A percentile compares a stretch with the other conserved stretches of the same genome.
These are phyloP conservation scores for Pocota personata DNA, from an alignment of 2,888 invertebrate genomes.

Conservation along the genomic window DNA sequence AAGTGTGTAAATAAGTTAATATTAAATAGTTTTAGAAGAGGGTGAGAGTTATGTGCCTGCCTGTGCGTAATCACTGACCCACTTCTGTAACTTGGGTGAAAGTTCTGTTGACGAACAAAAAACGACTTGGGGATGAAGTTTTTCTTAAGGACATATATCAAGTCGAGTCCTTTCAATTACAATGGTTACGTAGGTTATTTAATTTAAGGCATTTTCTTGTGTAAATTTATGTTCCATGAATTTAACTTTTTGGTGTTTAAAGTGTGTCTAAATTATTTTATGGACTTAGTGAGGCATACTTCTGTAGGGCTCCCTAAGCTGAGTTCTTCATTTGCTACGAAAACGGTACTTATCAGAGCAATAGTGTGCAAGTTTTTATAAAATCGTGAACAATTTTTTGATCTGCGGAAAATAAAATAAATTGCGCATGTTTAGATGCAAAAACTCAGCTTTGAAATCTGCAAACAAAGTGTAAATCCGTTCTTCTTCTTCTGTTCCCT, in stretches of 20 bases:
- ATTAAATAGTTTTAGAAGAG: background rate
- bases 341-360: too few species aligned
- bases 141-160: background rate
- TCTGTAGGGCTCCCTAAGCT: too few species aligned
- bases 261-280: background rate
- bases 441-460: too few species aligned
- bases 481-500: too few species aligned
- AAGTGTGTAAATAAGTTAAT: conserved; percentile 9
- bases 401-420: too few species aligned
- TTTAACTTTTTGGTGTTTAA: background rate
- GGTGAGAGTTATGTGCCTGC: background rate
- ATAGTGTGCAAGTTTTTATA: too few species aligned
- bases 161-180: background rate
- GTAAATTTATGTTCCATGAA: background rate
- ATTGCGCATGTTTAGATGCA: too few species aligned
- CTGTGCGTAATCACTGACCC: conserved; percentile 1
- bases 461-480: too few species aligned
- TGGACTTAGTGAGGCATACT: too few species aligned
- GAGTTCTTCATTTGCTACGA: too few species aligned
- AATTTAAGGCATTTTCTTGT: background rate
- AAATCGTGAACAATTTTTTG: too few species aligned
- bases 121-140: background rate
- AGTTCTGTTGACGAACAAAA: background rate
- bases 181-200: background rate
- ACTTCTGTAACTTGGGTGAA: conserved; percentile 1